phyloP scores from a whole-genome alignment of 2,113 vertebrate genomes.

The Oryzias celebensis region DNA sequence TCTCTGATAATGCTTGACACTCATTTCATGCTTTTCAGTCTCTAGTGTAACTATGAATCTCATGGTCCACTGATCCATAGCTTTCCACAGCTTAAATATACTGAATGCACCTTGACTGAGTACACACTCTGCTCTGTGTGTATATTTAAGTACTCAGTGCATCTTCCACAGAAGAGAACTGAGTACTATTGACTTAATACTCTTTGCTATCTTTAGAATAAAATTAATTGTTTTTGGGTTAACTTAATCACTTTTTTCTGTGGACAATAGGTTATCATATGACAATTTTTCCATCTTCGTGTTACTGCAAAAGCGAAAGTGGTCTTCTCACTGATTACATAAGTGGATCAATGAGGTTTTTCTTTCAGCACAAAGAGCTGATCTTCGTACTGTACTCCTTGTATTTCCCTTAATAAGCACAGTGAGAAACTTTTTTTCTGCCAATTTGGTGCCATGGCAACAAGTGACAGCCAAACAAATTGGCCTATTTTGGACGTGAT shows the following conservation, averaged over 20 bases:
- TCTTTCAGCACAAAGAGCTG: background rate
- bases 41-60: conserved; percentile 19
- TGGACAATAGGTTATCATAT: conserved; percentile 11
- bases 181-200: too few species aligned
- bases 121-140: conserved; percentile 5
- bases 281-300: conserved; percentile 6
- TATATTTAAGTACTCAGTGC: background rate
- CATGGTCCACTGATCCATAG: conserved; percentile 11
- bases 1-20: conserved; percentile 20
- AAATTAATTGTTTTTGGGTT: background rate
- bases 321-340: background rate
- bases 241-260: background rate
- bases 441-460: background rate
- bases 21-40: conserved; percentile 50
- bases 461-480: background rate
- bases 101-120: conserved; percentile 12
- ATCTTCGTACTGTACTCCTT: background rate
- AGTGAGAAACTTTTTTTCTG: background rate
- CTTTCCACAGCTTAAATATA: conserved; percentile 2
- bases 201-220: background rate
- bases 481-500: background rate
- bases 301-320: background rate
- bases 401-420: background rate
- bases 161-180: conserved; percentile 1
- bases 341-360: background rate